Conservation (phyloP, 1,140 invertebrate genomes). For the Drosophila sechellia region DNA sequence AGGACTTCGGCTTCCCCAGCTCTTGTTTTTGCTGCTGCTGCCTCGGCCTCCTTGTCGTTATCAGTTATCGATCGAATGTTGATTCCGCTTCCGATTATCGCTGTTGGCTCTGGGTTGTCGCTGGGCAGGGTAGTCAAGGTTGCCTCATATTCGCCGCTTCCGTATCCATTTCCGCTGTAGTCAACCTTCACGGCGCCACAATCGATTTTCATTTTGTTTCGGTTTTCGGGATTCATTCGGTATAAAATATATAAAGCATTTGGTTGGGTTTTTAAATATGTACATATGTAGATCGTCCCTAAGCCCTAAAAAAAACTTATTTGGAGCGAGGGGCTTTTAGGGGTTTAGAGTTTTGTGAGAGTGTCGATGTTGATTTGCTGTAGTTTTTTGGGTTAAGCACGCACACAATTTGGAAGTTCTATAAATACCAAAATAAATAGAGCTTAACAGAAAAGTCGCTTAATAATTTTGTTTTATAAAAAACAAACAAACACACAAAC, state of each 20-base stretch:
- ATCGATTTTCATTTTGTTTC: constrained; percentile 11
- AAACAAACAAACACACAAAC: constrained; percentile 39
- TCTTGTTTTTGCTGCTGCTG: constrained; percentile 23
- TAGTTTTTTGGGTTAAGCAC: constrained; percentile 19
- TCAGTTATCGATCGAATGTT: constrained; percentile 31
- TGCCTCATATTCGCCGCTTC: constrained; percentile 47
- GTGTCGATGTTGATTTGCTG: constrained; percentile 13
- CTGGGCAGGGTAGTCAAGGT: constrained; percentile 42
- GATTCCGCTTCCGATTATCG: constrained; percentile 28
- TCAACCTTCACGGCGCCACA: constrained; percentile 56
- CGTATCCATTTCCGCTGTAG: constrained; percentile 61
- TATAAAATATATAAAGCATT: constrained; percentile 48
- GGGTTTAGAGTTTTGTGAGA: constrained; percentile 12
- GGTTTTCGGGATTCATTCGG: constrained; percentile 9
- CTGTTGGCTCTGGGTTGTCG: constrained; percentile 23
- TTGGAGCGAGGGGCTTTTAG: constrained; percentile 16
- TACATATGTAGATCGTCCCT: constrained; percentile 12
- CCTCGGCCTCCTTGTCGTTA: constrained; percentile 38
- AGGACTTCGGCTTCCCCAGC: constrained; percentile 29
- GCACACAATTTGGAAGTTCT: constrained; percentile 27
- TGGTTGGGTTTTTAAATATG: constrained; percentile 17
- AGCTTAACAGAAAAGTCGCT: constrained; percentile 37
- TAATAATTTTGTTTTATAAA: constrained; percentile 40
- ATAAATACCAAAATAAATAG: too few relatives aligned
- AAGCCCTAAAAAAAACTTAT: constrained; percentile 14